Evolutionary conservation across 2,888 invertebrate genomes (phyloP).

Genomic region (Luperina testacea): DNA sequence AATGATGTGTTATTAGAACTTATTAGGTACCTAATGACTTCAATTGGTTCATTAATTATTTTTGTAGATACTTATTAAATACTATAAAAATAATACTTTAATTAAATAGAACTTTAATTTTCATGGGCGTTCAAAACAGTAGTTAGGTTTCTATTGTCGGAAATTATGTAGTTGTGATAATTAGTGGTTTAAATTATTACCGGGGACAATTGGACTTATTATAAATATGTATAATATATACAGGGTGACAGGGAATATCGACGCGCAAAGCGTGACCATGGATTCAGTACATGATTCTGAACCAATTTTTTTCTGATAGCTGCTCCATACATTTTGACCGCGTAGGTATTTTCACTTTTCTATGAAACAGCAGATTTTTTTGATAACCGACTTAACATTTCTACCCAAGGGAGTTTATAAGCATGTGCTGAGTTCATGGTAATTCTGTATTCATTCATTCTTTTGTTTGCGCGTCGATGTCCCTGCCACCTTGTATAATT

Average conservation of each 20-base stretch:
- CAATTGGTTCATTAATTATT: conserved; percentile 1
- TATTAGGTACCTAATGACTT: conserved; percentile 12
- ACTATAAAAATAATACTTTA: not conserved
- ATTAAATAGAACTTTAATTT: not conserved
- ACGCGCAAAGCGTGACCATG: no score
- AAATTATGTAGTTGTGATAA: not conserved
- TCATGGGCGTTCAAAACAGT: not conserved
- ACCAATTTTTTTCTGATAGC: no score
- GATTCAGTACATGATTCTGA: no score
- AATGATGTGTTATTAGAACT: conserved; percentile 24
- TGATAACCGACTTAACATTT: no score
- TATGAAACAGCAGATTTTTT: no score
- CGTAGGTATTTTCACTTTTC: no score
- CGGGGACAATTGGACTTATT: not conserved
- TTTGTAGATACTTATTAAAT: not conserved
- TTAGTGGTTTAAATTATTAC: not conserved
- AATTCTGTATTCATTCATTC: no score
- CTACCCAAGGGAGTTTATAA: no score
- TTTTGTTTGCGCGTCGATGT: not conserved
- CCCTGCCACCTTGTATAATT: no score
- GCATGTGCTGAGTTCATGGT: not conserved
- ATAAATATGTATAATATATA: no score
- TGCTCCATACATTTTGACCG: not conserved
- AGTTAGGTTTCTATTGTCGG: not conserved
- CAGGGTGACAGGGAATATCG: no score